Evolutionary conservation across 2,888 invertebrate species (phyloP).

Genomic region (Ommatoiulus sabulosus): DNA sequence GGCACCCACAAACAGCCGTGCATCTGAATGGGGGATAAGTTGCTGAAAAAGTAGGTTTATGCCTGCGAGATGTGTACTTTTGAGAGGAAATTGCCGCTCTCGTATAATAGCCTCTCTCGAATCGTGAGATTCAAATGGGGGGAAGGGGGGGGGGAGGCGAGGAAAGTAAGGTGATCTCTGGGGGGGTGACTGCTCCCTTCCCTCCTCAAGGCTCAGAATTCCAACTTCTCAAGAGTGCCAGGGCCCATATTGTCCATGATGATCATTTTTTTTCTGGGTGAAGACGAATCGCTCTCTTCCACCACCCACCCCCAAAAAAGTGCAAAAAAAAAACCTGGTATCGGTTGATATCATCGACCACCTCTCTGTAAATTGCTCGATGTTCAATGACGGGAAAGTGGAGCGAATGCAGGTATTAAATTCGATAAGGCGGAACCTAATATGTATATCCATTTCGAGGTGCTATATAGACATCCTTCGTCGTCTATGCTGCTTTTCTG

Average conservation of each 20-base stretch:
- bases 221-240: background rate
- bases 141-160: background rate
- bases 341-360: background rate
- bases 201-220: background rate
- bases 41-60: background rate
- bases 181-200: background rate
- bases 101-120: background rate
- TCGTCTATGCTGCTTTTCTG: too few relatives aligned
- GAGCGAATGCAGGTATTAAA: background rate
- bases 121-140: background rate
- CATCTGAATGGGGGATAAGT: background rate
- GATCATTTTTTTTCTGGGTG: background rate
- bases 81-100: background rate
- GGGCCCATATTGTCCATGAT: background rate
- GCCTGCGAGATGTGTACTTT: background rate
- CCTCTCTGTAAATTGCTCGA: background rate
- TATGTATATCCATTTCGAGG: background rate
- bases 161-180: background rate
- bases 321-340: background rate
- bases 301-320: background rate
- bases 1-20: background rate
- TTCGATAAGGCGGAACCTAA: background rate
- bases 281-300: background rate
- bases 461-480: too few relatives aligned
- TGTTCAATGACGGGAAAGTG: background rate